Evolutionary conservation across 2,888 invertebrate species (phyloP).

Genomic region (Cantharis lateralis): DNA sequence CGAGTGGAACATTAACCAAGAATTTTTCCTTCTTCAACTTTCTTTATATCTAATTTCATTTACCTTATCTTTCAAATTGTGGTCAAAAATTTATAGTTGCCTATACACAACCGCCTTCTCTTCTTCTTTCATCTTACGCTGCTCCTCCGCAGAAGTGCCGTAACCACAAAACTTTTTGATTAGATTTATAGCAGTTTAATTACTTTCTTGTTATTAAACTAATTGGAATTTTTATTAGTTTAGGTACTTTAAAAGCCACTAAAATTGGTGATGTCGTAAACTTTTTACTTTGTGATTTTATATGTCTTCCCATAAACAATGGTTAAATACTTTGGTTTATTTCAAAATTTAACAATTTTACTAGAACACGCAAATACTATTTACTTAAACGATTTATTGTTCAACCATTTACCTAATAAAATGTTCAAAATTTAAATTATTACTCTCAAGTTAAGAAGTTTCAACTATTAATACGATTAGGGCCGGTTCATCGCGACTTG

Average conservation of each 20-base stretch:
- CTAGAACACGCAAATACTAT: background rate
- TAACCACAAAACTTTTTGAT: slow-evolving; percentile 16
- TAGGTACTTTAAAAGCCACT: slow-evolving; percentile 11
- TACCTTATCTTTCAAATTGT: slow-evolving; percentile 23
- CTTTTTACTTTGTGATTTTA: slow-evolving; percentile 1
- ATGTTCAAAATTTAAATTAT: background rate
- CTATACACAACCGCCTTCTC: background rate
- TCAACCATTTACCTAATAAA: background rate
- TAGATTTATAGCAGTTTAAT: slow-evolving; percentile 27
- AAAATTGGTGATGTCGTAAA: background rate
- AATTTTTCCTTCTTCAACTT: slow-evolving; percentile 15
- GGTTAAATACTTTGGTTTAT: background rate
- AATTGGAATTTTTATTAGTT: slow-evolving; percentile 24
- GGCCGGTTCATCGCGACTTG: background rate
- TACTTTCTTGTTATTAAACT: slow-evolving; percentile 23
- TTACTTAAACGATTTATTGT: background rate
- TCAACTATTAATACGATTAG: background rate
- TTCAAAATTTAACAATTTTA: background rate
- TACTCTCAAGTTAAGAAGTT: background rate
- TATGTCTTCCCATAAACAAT: background rate
- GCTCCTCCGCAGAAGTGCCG: background rate
- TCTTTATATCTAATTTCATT: slow-evolving; percentile 31
- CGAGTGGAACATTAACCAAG: slow-evolving; percentile 34
- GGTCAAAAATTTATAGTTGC: slow-evolving; percentile 23
- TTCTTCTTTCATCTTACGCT: background rate